These are phyloP conservation scores for Pseudomyrmex dendroicus DNA, from an alignment of 1,140 invertebrate genomes.

Conservation along the genomic window DNA sequence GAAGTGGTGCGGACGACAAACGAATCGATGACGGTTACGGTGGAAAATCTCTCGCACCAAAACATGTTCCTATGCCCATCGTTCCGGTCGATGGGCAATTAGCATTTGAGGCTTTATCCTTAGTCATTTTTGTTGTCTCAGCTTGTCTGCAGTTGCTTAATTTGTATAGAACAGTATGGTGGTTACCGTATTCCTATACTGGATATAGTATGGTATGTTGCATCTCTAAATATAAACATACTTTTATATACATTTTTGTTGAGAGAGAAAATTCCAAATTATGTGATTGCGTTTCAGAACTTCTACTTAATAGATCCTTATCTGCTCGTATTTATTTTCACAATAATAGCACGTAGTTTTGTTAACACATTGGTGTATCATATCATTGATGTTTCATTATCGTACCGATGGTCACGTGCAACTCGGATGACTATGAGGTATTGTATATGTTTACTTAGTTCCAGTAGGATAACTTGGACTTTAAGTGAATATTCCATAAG, in stretches of 20 bases:
- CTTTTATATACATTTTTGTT: conserved; percentile 36
- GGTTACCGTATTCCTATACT: conserved; percentile 96
- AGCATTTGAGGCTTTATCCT: conserved; percentile 93
- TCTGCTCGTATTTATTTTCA: conserved; percentile 92
- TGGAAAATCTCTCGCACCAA: conserved; percentile 85
- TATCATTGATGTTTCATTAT: conserved; percentile 77
- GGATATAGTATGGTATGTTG: conserved; percentile 93
- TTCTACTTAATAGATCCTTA: conserved; percentile 97
- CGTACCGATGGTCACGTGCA: conserved; percentile 75
- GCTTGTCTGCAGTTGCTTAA: conserved; percentile 95
- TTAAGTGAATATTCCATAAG: conserved; percentile 1
- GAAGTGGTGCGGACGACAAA: conserved; percentile 75
- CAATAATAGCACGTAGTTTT: conserved; percentile 92
- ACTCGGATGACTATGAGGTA: conserved; percentile 82
- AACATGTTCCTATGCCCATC: conserved; percentile 94
- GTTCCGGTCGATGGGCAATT: conserved; percentile 93
- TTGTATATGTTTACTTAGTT: conserved; percentile 57
- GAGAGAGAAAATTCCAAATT: conserved; percentile 23
- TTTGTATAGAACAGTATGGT: conserved; percentile 98
- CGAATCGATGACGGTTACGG: conserved; percentile 73
- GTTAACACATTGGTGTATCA: conserved; percentile 88
- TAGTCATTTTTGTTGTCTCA: conserved; percentile 92
- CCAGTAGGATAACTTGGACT: conserved; percentile 1
- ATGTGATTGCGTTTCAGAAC: conserved; percentile 89
- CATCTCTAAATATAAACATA: conserved; percentile 20